Percentiles rank a stretch among this genome's conserved stretches.
phyloP scores from a whole-genome alignment of 2,113 vertebrate species.

The Apeltes quadracus region DNA sequence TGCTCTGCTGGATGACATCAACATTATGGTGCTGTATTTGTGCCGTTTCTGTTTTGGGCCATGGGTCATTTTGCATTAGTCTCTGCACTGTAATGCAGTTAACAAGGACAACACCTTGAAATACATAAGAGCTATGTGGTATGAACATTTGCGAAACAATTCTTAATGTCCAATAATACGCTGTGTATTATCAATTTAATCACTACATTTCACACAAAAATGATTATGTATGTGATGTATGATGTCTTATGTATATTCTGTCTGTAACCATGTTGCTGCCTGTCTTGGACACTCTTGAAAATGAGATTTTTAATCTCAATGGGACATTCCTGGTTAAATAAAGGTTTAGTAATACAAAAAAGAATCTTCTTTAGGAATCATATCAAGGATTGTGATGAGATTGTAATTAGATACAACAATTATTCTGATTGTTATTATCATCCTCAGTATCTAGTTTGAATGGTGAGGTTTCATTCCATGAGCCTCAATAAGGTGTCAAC shows the following conservation, averaged over 20 bases:
- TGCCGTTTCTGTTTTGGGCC: not conserved
- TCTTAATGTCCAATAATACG: not conserved
- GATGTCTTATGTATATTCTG: not conserved
- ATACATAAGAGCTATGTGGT: not conserved
- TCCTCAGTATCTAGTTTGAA: constrained; percentile 14
- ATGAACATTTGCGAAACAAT: not conserved
- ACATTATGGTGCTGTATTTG: not conserved
- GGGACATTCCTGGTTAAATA: too few relatives aligned
- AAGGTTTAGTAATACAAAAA: too few relatives aligned
- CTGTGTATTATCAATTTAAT: not conserved
- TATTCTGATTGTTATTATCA: not conserved
- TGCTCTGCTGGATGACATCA: constrained; percentile 17
- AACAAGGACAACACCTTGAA: constrained; percentile 8
- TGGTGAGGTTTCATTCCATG: not conserved
- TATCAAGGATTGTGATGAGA: not conserved
- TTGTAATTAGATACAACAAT: not conserved
- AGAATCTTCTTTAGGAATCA: not conserved
- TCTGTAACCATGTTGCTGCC: too few relatives aligned
- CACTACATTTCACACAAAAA: too few relatives aligned
- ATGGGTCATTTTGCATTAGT: constrained; percentile 10
- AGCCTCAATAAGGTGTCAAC: not conserved
- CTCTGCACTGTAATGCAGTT: not conserved
- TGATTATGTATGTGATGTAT: too few relatives aligned
- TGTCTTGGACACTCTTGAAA: too few relatives aligned
- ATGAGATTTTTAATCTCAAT: too few relatives aligned